Evolutionary conservation across 2,797 vertebrate species (phyloP).

Genomic region (Tenualosa thibaudeaui): DNA sequence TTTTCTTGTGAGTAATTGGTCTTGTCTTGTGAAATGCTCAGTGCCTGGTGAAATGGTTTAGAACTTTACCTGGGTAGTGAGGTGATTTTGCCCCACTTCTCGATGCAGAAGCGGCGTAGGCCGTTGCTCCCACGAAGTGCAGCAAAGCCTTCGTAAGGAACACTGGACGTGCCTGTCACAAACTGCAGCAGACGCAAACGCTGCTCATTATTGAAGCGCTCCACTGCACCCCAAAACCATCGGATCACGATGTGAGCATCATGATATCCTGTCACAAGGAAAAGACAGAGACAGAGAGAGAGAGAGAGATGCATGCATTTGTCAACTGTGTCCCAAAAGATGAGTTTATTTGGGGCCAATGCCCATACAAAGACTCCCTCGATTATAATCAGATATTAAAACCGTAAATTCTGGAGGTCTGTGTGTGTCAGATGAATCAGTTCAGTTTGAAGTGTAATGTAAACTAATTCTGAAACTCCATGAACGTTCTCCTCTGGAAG

Average conservation of each 20-base stretch:
- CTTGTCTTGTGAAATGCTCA: background rate
- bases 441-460: background rate
- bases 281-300: background rate
- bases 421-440: background rate
- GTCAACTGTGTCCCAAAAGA: no score
- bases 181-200: conserved; percentile 91
- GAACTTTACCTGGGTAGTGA: conserved; percentile 89
- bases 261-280: conserved; percentile 82
- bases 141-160: conserved; percentile 93
- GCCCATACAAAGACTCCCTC: no score
- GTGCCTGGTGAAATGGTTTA: background rate
- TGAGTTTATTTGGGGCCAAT: no score
- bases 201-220: conserved; percentile 96
- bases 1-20: background rate
- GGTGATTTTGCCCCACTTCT: conserved; percentile 97
- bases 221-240: conserved; percentile 96
- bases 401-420: background rate
- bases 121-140: conserved; percentile 92
- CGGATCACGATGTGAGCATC: conserved; percentile 95
- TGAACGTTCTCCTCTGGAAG: no score
- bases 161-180: conserved; percentile 94
- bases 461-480: background rate
- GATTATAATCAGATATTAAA: background rate
- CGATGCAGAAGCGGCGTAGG: conserved; percentile 94
- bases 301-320: background rate